Base-by-base conservation (phyloP, 2,113 vertebrate species). In the Dipodomys ordii region DNA sequence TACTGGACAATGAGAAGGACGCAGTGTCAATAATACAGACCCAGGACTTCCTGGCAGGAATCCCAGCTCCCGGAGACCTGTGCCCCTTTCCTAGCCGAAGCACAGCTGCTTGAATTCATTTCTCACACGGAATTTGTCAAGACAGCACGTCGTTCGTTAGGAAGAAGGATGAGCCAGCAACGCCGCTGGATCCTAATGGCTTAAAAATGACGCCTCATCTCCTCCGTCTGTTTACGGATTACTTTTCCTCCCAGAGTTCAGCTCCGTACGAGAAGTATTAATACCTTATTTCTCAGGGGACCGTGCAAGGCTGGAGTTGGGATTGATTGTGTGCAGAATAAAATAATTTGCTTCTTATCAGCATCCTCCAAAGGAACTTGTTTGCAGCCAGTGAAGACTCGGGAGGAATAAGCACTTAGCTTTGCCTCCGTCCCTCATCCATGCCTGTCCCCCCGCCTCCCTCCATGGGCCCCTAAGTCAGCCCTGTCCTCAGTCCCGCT, bases 301-400 rank as follows among this genome's bases (percentile, higher is more conserved):
- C 97, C 97, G 92, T 92, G 92, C 89, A 87, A 57, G 96, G 67
- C 94, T 94, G 84, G 79, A 95, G 94, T 94, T 97, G 97, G 94
- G 97, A 98, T 96, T 97, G 97, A 97, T 97, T 97, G 93, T 91
- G 96, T 97, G 83, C 80, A 79, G 98, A 97, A 97, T 95, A 88
- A 97, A 98, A 97, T 97, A 1, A 98, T 98, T 98, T 98, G 94
- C 97, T 98, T 98, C 97, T 98, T 98, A 98, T 98, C 98, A 97
- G 96, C 95, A 92, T 79, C 96, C 96, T 97, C 97, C 96, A 96
- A 92, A 94, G 97, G 96, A 95, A 92, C 92, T 94, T 87, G 94
- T 97, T 97, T 96, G 95, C 88, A 83, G 95, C 96, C 93, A 96
- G 76, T 80, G 87, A 94, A 85, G 95, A 95, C 94, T 95, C 96